Percentiles rank a stretch among this genome's conserved stretches.
These are phyloP conservation scores for Corythoichthys intestinalis DNA, from an alignment of 2,113 vertebrate genomes.

Conservation along the genomic window DNA sequence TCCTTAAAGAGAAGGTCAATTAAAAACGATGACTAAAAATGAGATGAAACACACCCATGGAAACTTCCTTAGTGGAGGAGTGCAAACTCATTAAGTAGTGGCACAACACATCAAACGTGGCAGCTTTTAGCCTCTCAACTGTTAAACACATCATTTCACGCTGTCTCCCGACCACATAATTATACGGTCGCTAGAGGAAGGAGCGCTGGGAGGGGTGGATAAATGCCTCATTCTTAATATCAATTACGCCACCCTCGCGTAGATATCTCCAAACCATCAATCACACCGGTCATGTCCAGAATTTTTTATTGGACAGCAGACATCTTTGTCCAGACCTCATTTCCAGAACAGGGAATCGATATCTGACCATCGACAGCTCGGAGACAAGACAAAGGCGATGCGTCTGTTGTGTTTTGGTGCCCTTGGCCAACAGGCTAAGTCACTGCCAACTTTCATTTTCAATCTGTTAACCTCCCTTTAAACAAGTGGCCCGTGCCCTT, in stretches of 20 bases:
- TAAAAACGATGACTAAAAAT: not conserved
- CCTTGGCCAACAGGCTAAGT: constrained; percentile 40
- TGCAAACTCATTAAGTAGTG: constrained; percentile 9
- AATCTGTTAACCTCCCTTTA: constrained; percentile 23
- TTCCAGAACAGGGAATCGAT: constrained; percentile 43
- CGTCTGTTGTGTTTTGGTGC: constrained; percentile 34
- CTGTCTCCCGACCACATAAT: constrained; percentile 25
- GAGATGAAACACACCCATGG: not conserved
- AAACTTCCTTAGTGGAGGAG: not conserved
- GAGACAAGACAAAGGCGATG: constrained; percentile 40
- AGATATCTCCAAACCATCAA: constrained; percentile 19
- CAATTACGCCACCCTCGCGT: constrained; percentile 30
- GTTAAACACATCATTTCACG: constrained; percentile 37
- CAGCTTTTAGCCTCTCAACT: constrained; percentile 32
- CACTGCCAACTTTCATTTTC: constrained; percentile 28
- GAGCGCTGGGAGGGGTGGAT: not conserved
- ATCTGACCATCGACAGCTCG: constrained; percentile 38
- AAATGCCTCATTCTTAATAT: constrained; percentile 20
- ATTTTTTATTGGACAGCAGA: constrained; percentile 38
- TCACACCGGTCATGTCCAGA: constrained; percentile 1
- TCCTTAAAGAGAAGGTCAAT: no score
- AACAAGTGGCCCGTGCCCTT: constrained; percentile 1
- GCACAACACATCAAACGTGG: constrained; percentile 17
- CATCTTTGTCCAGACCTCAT: constrained; percentile 39
- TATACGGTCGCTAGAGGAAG: constrained; percentile 23